phyloP scores from a whole-genome alignment of 2,888 invertebrate genomes.

The Latrodectus elegans region DNA sequence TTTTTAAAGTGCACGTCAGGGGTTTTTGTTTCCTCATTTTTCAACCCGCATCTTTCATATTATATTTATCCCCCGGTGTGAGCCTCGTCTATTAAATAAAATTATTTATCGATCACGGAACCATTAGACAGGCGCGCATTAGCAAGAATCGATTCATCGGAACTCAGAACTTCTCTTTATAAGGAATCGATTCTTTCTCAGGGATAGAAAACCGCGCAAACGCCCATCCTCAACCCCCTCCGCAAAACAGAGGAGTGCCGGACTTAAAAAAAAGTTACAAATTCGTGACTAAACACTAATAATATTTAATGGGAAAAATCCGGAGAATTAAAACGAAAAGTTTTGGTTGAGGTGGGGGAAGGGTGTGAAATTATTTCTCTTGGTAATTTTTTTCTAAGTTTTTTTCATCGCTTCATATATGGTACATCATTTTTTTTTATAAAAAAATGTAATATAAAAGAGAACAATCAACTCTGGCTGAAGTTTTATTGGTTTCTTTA shows the following conservation, averaged over 20 bases:
- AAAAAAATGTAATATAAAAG: slow-evolving; percentile 9
- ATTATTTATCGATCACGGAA: slow-evolving; percentile 48
- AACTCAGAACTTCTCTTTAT: slow-evolving; percentile 39
- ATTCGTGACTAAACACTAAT: slow-evolving; percentile 50
- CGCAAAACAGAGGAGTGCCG: no score
- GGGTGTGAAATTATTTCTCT: slow-evolving; percentile 22
- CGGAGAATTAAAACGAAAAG: slow-evolving; percentile 50
- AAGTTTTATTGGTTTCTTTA: slow-evolving; percentile 54
- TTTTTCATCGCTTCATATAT: no score
- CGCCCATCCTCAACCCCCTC: background rate
- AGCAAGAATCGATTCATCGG: slow-evolving; percentile 57
- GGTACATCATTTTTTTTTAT: background rate
- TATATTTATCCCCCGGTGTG: no score
- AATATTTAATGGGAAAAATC: slow-evolving; percentile 51
- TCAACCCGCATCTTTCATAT: no score
- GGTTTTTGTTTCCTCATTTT: no score
- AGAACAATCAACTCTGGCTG: slow-evolving; percentile 35
- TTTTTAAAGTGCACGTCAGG: no score
- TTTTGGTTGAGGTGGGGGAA: background rate
- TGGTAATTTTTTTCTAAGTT: slow-evolving; percentile 10
- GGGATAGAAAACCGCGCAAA: slow-evolving; percentile 12
- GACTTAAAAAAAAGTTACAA: background rate
- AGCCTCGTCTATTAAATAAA: slow-evolving; percentile 53
- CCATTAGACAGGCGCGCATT: slow-evolving; percentile 57
- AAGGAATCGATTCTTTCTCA: slow-evolving; percentile 36